phyloP scores from a whole-genome alignment of 2,113 vertebrate genomes.

The Macaca nemestrina region DNA sequence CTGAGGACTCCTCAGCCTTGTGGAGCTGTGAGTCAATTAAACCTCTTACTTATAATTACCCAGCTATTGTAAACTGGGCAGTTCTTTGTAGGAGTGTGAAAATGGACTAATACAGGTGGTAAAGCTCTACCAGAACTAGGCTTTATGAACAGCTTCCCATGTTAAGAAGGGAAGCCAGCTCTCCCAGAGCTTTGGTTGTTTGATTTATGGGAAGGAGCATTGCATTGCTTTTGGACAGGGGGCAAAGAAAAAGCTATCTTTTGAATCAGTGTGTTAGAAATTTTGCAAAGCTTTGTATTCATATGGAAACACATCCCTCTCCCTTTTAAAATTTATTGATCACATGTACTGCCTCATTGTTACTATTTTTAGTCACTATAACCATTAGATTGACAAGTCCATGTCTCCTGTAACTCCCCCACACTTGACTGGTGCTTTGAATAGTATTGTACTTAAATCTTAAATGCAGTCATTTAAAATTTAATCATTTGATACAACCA shows the following conservation, averaged over 20 bases:
- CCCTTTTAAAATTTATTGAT: background rate
- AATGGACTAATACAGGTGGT: background rate
- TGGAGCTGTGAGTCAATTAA: no score
- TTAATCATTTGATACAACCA: background rate
- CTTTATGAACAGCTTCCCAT: background rate
- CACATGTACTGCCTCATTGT: background rate
- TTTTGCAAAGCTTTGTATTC: background rate
- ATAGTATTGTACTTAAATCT: slow-evolving; percentile 37
- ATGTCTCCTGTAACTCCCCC: background rate
- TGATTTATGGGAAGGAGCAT: background rate
- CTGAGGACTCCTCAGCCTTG: no score
- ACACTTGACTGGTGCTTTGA: background rate
- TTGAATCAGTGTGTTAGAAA: background rate
- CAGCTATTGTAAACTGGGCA: no score
- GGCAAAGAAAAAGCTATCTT: background rate
- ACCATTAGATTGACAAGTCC: background rate
- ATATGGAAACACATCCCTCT: background rate
- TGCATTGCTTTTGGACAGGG: background rate
- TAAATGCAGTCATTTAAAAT: background rate
- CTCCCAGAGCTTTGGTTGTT: background rate
- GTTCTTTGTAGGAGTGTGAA: no score
- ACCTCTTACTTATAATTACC: no score
- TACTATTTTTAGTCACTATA: background rate
- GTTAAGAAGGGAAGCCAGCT: background rate
- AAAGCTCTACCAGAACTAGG: background rate